Evolutionary conservation across 1,140 invertebrate genomes (phyloP).

Genomic region (Cyphomyrmex costatus): DNA sequence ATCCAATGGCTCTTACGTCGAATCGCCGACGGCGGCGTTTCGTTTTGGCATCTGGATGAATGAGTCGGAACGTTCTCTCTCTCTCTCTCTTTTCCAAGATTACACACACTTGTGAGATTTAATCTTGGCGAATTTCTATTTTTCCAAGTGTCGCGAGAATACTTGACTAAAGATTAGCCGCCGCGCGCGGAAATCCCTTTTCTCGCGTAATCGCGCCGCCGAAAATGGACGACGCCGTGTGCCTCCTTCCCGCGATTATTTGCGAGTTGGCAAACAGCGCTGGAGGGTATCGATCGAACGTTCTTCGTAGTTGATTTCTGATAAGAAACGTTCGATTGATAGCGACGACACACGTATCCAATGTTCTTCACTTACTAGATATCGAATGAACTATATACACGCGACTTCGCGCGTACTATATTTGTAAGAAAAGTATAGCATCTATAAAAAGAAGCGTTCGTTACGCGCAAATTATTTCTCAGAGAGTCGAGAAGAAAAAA

Average conservation of each 20-base stretch:
- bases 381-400: neutral
- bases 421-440: neutral
- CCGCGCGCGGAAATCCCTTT: neutral
- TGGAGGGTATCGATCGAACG: conserved; percentile 38
- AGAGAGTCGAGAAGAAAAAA: neutral
- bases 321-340: conserved; percentile 40
- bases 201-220: neutral
- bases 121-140: neutral
- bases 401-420: neutral
- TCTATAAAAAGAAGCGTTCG: neutral
- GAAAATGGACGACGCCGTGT: conserved; percentile 31
- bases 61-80: too few species aligned
- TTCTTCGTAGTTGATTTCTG: conserved; percentile 1
- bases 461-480: neutral
- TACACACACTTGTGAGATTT: too few species aligned
- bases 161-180: neutral
- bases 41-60: neutral
- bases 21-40: neutral
- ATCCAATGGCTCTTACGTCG: neutral
- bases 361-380: neutral
- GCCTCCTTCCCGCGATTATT: conserved; percentile 42
- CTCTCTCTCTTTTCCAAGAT: too few species aligned
- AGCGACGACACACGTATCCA: neutral
- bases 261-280: conserved; percentile 19
- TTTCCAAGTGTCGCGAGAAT: neutral